Evolutionary conservation across 2,797 vertebrate species (phyloP).

Genomic region (Scolopax bukidnonensis): DNA sequence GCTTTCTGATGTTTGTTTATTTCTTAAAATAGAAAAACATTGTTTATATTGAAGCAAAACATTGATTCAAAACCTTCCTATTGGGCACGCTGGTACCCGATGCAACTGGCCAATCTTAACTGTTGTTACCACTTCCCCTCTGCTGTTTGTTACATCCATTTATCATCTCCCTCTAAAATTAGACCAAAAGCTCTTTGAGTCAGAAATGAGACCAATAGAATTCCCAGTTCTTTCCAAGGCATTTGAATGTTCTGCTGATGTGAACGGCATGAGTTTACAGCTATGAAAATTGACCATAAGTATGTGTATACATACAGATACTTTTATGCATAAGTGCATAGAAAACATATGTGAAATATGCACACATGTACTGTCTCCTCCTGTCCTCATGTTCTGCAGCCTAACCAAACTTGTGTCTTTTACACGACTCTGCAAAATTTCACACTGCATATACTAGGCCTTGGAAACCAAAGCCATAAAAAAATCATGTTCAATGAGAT

Average conservation of each 20-base stretch:
- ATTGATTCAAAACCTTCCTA: background rate
- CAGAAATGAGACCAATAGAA: background rate
- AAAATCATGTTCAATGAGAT: background rate
- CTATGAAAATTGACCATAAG: background rate
- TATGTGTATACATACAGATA: background rate
- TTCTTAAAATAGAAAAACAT: conserved; percentile 20
- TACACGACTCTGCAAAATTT: background rate
- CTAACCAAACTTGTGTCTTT: background rate
- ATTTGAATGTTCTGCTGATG: background rate
- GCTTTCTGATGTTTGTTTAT: background rate
- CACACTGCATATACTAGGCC: background rate
- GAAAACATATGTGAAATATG: background rate
- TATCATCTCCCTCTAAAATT: conserved; percentile 7
- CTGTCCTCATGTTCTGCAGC: background rate
- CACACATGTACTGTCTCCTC: background rate
- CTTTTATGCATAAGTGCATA: background rate
- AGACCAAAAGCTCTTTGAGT: background rate
- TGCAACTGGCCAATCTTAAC: background rate
- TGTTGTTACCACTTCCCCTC: background rate
- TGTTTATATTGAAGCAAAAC: conserved; percentile 21
- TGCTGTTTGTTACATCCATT: conserved; percentile 7
- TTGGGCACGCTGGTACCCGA: background rate
- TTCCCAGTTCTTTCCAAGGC: background rate
- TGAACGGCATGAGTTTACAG: background rate
- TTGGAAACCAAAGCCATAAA: background rate